Base-by-base conservation (phyloP, 2,888 invertebrate genomes). In the Agelastica alni region DNA sequence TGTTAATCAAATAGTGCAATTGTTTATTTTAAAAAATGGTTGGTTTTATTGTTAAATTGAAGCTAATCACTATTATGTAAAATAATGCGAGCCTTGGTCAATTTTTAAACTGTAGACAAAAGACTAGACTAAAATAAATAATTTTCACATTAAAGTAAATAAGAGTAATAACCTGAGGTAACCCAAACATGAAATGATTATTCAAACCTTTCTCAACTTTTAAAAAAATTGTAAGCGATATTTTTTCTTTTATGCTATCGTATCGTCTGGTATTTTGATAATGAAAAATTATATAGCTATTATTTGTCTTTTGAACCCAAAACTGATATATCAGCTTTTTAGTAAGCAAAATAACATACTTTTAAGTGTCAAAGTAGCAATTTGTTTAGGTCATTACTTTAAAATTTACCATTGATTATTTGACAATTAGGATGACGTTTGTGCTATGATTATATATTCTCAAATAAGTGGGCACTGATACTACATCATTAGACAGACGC, bases 161-260 rank as follows among this genome's bases (percentile, higher is more conserved):
- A 20, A 39, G 22, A 20, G 13, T 32, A 42, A 26, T 41, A 49
- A 48, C 48, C 48, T 48, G 39, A 26, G 37, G 47, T 47, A 47
- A 47, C 37, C 37, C 9, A 22, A 48, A 41, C 36, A 13, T n/a
- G n/a, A 10, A 48, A 30, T 39, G 16, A 36, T 47, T 37, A 18
- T 20, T 47, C 14, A 47, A 47, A 14, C 39, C 48, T 48, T 39
- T 34, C 48, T 20, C 31, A 48, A 48, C 39, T 12, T 39, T 9
- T n/a, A 30, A 47, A 47, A 14, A 37, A 47, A 47, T 30, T 47
- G 48, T 30, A 48, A 18, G 31, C 48, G 13, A n/a, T 18, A 34
- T 17, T 45, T 32, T 32, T 45, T 32, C 16, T 7, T 6, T 26
- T 16, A 10, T 30, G n/a, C n/a, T n/a, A n/a, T n/a, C n/a, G n/a